A percentile compares a stretch with the other conserved stretches of the same genome.
phyloP scores from a whole-genome alignment of 2,113 vertebrate genomes.

The Nyctibius bracteatus region DNA sequence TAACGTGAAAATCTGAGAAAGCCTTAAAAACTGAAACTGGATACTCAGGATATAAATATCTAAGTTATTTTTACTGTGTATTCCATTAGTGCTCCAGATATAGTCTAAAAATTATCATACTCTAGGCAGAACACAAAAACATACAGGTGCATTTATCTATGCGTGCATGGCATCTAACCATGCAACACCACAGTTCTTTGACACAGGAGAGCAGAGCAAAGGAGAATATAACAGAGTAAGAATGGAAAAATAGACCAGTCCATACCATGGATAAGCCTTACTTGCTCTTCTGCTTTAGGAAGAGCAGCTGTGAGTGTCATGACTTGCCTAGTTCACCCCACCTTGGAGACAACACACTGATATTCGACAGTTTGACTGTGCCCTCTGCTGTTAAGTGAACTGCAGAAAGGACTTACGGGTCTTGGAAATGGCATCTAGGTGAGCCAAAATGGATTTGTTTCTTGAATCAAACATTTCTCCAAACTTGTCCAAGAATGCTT shows the following conservation, averaged over 20 bases:
- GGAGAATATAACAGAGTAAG: neutral
- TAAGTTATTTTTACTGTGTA: neutral
- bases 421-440: slow-evolving; percentile 75
- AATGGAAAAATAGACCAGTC: neutral
- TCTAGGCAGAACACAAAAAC: neutral
- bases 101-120: neutral
- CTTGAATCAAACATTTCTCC: slow-evolving; percentile 74
- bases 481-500: slow-evolving; percentile 74
- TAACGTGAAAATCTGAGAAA: neutral
- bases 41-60: slow-evolving; percentile 6
- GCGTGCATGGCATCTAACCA: neutral
- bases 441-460: slow-evolving; percentile 74
- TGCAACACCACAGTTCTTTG: neutral
- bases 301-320: neutral
- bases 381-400: slow-evolving; percentile 61
- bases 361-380: slow-evolving; percentile 21
- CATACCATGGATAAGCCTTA: neutral
- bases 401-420: slow-evolving; percentile 74
- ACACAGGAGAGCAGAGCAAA: neutral
- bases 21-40: slow-evolving; percentile 2
- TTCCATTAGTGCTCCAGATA: neutral
- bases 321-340: neutral
- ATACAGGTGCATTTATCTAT: neutral
- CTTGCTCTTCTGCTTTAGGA: neutral
- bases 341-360: neutral